phyloP scores from a whole-genome alignment of 2,888 invertebrate species.

The Melinaea marsaeus region DNA sequence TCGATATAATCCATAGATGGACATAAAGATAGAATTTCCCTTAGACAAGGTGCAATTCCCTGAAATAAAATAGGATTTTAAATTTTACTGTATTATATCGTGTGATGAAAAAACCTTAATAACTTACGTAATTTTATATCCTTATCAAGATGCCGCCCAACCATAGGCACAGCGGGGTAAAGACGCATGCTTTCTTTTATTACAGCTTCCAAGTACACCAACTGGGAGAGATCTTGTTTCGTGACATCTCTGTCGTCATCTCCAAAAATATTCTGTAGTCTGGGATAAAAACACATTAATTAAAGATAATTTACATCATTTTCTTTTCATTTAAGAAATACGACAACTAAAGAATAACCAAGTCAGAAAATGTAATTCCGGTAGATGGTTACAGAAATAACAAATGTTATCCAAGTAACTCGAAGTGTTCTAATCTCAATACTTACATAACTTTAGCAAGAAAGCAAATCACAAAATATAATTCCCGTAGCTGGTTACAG shows the following conservation, averaged over 20 bases:
- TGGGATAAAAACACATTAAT: slow-evolving; percentile 21
- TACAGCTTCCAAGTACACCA: slow-evolving; percentile 53
- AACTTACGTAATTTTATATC: slow-evolving; percentile 50
- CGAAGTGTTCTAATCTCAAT: no score
- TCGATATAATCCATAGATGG: not conserved
- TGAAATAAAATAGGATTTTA: not conserved
- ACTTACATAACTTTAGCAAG: no score
- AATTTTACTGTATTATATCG: not conserved
- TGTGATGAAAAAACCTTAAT: no score
- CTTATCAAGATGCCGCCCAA: slow-evolving; percentile 46
- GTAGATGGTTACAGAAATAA: no score
- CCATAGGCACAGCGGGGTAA: slow-evolving; percentile 48
- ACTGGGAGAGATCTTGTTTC: slow-evolving; percentile 21
- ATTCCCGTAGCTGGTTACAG: no score
- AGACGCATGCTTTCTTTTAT: slow-evolving; percentile 54
- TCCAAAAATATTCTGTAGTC: slow-evolving; percentile 47
- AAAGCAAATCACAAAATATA: no score
- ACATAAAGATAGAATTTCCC: not conserved
- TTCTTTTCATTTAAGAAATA: no score
- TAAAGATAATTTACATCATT: not conserved
- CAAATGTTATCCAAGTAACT: no score
- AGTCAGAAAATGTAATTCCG: no score
- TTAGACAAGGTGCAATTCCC: not conserved
- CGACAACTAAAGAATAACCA: no score
- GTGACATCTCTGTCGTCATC: slow-evolving; percentile 46